Conservation (phyloP, 2,888 invertebrate species). For the Diploptera punctata region DNA sequence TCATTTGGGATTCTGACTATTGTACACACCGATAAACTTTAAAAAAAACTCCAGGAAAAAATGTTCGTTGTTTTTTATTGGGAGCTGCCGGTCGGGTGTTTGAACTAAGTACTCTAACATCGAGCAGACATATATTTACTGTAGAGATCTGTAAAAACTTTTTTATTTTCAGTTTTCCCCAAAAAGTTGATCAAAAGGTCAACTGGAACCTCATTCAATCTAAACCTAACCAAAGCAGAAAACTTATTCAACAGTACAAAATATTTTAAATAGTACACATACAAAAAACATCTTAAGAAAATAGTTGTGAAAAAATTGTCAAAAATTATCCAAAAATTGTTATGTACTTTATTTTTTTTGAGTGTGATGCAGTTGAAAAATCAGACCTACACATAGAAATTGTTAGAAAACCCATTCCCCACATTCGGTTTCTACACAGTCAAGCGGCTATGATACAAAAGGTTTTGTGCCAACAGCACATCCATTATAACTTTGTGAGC, state of each 20-base stretch:
- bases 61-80: conserved; percentile 11
- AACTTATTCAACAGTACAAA: conserved; percentile 40
- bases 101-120: conserved; percentile 11
- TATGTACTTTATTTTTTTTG: conserved; percentile 47
- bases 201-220: conserved; percentile 13
- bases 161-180: conserved; percentile 17
- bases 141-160: conserved; percentile 31
- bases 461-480: conserved; percentile 14
- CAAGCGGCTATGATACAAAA: conserved; percentile 22
- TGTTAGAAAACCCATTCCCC: conserved; percentile 37
- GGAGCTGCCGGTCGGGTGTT: conserved; percentile 6
- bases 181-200: conserved; percentile 6
- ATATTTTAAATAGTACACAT: conserved; percentile 40
- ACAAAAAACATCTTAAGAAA: conserved; percentile 42
- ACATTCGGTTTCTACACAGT: conserved; percentile 21
- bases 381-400: conserved; percentile 39
- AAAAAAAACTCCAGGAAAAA: conserved; percentile 28
- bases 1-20: conserved; percentile 25
- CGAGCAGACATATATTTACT: conserved; percentile 5
- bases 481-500: not conserved
- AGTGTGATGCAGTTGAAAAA: conserved; percentile 25
- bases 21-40: conserved; percentile 30
- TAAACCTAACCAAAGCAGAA: conserved; percentile 37
- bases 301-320: conserved; percentile 41
- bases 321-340: conserved; percentile 36